Base-by-base conservation (phyloP, 2,797 vertebrate species). In the Leucoraja ocellata region DNA sequence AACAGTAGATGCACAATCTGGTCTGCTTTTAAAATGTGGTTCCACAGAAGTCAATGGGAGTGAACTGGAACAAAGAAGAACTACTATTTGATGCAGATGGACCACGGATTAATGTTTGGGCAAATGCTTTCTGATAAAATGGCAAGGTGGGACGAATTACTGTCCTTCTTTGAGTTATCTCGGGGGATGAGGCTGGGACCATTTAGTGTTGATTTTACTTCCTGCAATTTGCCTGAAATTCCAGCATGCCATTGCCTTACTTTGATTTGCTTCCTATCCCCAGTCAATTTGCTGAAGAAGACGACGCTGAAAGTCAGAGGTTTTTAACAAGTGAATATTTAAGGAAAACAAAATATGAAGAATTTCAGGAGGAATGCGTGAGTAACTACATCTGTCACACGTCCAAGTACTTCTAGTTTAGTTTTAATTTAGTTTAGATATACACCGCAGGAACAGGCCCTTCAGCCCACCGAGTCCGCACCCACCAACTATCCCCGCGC, bases 331-430 rank as follows among this genome's bases (percentile, higher is more conserved):
- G 98, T 78, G 98, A 98, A 86, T 96, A 98, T 94, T 95, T 97
- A 95, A 97, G 96, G 94, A 97, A 98, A 95, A 98, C 98, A 96
- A 98, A 97, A 95, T 96, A 98, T 93, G 97, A 98, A 88, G 97
- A 98, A 80, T 98, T 97, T 93, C 95, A 96, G 21, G 98, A 99
- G 95, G 98, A 99, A 97, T 98, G 97, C 94, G 98, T 99, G 97
- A 98, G 98, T 95, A 95, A 93, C n/a, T 93, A 94, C 23, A 18
- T 88, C 63, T 3, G 16, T 63, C 68, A 39, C 78, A 80, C 32
- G 16, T 80, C 28, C 2, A 21, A 91, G 8, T 1, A 11, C 25
- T 76, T 54, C n/a, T 54, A 54, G 46, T 54, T 46, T 46, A 46
- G 46, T 46, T 46, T 46, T 46, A 46, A 46, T 46, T 46, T 46